phyloP scores from a whole-genome alignment of 1,140 invertebrate species.

The Drosophila dunni region DNA sequence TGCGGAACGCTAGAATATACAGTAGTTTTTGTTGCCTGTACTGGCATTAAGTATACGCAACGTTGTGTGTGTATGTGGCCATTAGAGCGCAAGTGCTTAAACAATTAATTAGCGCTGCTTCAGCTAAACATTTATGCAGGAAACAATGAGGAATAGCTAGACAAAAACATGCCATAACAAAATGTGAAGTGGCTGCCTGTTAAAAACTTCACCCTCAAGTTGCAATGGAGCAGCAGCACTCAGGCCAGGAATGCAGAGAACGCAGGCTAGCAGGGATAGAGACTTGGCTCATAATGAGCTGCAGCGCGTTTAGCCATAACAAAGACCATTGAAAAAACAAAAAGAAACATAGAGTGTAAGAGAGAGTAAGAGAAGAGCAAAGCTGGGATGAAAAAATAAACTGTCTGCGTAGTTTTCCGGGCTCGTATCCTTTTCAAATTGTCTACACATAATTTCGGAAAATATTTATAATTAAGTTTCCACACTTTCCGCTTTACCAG shows the following conservation, averaged over 20 bases:
- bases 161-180: constrained; percentile 52
- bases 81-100: constrained; percentile 72
- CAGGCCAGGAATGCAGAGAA: not conserved
- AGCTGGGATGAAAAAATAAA: constrained; percentile 23
- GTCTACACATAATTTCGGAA: constrained; percentile 68
- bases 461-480: constrained; percentile 69
- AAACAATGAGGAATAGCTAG: constrained; percentile 48
- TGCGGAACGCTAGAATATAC: constrained; percentile 14
- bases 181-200: constrained; percentile 48
- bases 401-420: constrained; percentile 42
- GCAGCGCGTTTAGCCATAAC: constrained; percentile 43
- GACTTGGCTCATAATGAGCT: constrained; percentile 44
- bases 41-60: constrained; percentile 56
- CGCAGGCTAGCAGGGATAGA: not conserved
- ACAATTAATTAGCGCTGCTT: constrained; percentile 76
- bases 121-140: constrained; percentile 47
- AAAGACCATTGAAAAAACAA: constrained; percentile 18
- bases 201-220: constrained; percentile 43
- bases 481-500: constrained; percentile 12
- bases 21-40: constrained; percentile 19
- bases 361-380: constrained; percentile 3
- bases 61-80: constrained; percentile 40
- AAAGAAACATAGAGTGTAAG: not conserved
- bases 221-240: constrained; percentile 24
- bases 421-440: constrained; percentile 60